Percentiles rank a stretch among this genome's conserved stretches.
These are phyloP conservation scores for Epinotia demarniana DNA, from an alignment of 2,888 invertebrate genomes.

Conservation along the genomic window DNA sequence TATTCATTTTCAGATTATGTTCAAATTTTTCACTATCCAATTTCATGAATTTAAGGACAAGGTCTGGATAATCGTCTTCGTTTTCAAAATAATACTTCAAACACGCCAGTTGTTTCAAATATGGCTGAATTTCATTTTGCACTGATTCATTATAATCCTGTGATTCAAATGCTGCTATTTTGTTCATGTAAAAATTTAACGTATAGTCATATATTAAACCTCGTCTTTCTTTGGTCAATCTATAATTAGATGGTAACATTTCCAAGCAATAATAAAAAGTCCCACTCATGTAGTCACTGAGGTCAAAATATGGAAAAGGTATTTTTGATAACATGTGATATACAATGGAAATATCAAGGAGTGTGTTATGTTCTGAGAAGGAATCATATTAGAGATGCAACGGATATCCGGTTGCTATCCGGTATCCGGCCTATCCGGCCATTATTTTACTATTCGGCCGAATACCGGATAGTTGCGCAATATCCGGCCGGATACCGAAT, in stretches of 20 bases:
- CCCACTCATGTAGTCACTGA: constrained; percentile 6
- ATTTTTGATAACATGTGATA: constrained; percentile 60
- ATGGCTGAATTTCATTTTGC: constrained; percentile 47
- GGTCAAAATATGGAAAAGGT: constrained; percentile 52
- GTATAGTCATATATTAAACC: constrained; percentile 53
- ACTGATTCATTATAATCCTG: constrained; percentile 49
- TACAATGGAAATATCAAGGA: constrained; percentile 52
- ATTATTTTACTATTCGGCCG: too few relatives aligned
- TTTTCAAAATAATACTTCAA: constrained; percentile 54
- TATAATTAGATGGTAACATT: constrained; percentile 24
- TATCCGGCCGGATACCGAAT: too few relatives aligned
- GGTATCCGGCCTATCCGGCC: too few relatives aligned
- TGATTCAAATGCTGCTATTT: constrained; percentile 51
- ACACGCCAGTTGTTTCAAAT: constrained; percentile 49
- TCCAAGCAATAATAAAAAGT: constrained; percentile 16
- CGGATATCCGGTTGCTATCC: too few relatives aligned
- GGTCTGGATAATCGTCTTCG: constrained; percentile 57
- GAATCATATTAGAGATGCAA: too few relatives aligned
- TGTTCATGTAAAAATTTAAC: constrained; percentile 52
- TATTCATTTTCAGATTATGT: constrained; percentile 44
- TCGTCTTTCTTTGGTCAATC: constrained; percentile 49
- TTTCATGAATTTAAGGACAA: constrained; percentile 55
- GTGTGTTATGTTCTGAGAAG: constrained; percentile 39
- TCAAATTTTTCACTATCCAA: constrained; percentile 51
- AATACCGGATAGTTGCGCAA: too few relatives aligned